Conservation (phyloP, 1,140 invertebrate genomes). For the Trachymyrmex cornetzi region DNA sequence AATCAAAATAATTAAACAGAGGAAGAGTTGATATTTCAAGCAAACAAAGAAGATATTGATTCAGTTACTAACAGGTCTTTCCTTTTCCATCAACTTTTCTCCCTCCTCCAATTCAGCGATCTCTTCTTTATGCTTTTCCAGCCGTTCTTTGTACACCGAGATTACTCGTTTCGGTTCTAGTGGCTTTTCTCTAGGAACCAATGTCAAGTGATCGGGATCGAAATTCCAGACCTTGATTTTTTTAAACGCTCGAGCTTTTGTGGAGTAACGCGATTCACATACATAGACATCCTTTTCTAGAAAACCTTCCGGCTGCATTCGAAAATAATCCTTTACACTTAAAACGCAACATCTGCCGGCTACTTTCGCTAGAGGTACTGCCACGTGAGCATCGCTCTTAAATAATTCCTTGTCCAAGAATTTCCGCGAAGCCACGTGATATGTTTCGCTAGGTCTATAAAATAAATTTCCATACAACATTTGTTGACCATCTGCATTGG, state of each 20-base stretch:
- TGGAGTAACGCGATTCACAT: slow-evolving; percentile 98
- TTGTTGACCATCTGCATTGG: slow-evolving; percentile 93
- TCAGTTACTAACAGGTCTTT: slow-evolving; percentile 89
- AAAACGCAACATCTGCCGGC: slow-evolving; percentile 97
- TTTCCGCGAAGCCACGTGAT: slow-evolving; percentile 97
- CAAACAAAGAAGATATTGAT: not conserved
- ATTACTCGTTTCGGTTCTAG: slow-evolving; percentile 95
- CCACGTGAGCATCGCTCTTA: slow-evolving; percentile 95
- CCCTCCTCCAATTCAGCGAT: slow-evolving; percentile 94
- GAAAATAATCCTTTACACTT: slow-evolving; percentile 98
- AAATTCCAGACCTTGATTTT: slow-evolving; percentile 97
- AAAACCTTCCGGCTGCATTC: slow-evolving; percentile 94
- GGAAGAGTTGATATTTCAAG: not conserved
- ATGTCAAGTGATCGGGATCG: slow-evolving; percentile 89
- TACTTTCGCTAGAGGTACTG: slow-evolving; percentile 94
- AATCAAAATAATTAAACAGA: slow-evolving; percentile 24
- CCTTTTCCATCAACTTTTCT: slow-evolving; percentile 92
- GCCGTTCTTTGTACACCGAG: slow-evolving; percentile 96
- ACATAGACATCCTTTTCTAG: slow-evolving; percentile 98
- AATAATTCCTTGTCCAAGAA: slow-evolving; percentile 99
- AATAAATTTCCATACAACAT: slow-evolving; percentile 94
- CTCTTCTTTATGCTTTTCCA: slow-evolving; percentile 96
- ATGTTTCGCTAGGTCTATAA: slow-evolving; percentile 95
- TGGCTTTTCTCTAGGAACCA: slow-evolving; percentile 91
- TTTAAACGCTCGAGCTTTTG: slow-evolving; percentile 95